Conservation (phyloP, 2,888 invertebrate species). For the Steinernema hermaphroditum region DNA sequence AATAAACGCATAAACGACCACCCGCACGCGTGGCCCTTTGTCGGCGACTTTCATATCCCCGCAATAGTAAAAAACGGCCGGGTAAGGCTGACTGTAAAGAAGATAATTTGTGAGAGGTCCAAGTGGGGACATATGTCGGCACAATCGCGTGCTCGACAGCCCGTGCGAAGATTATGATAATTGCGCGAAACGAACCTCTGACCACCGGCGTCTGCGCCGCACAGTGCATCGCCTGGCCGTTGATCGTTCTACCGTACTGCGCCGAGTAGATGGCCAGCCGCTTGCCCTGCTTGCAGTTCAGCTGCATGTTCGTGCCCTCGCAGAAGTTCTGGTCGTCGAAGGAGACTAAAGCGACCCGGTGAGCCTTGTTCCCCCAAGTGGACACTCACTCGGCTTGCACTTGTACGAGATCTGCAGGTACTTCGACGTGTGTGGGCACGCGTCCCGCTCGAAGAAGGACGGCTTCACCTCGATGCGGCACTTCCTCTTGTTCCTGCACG, state of each 20-base stretch:
- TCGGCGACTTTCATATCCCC: background rate
- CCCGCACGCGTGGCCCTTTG: background rate
- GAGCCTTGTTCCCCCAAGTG: background rate
- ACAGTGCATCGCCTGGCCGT: constrained; percentile 70
- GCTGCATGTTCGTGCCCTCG: constrained; percentile 83
- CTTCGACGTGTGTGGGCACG: constrained; percentile 86
- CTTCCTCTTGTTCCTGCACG: constrained; percentile 87
- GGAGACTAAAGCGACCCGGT: constrained; percentile 77
- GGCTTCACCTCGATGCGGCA: constrained; percentile 88
- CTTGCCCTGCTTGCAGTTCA: constrained; percentile 82
- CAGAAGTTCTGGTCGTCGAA: constrained; percentile 91
- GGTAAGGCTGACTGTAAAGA: background rate
- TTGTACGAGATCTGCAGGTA: constrained; percentile 94
- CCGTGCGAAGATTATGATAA: background rate
- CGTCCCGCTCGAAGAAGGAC: constrained; percentile 82
- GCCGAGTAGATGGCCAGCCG: constrained; percentile 90
- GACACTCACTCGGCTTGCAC: constrained; percentile 85
- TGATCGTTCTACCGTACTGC: constrained; percentile 84
- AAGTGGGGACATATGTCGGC: constrained; percentile 14
- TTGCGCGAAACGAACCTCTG: background rate
- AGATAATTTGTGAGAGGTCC: background rate
- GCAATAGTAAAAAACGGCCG: background rate
- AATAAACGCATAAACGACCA: constrained; percentile 9
- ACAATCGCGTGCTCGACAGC: background rate
- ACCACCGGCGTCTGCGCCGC: constrained; percentile 24